Evolutionary conservation across 2,797 vertebrate species (phyloP).

Genomic region (Artibeus lituratus): DNA sequence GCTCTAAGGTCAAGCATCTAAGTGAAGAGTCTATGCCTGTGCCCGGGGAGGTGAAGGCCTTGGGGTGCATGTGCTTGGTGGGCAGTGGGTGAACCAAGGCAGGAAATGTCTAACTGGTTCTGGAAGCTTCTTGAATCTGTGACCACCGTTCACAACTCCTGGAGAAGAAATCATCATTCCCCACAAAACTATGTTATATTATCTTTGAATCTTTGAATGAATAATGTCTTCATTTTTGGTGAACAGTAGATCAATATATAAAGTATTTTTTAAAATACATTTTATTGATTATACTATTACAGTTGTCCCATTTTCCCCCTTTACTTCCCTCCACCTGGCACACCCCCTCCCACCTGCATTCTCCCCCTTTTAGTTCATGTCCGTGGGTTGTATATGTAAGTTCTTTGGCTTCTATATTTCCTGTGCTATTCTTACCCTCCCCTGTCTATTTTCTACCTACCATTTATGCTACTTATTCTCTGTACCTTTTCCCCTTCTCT

Average conservation of each 20-base stretch:
- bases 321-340: too few relatives aligned
- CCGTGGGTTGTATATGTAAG: too few relatives aligned
- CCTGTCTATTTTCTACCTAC: too few relatives aligned
- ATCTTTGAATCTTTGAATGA: not conserved
- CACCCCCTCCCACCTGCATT: too few relatives aligned
- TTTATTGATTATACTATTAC: too few relatives aligned
- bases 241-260: fast-evolving
- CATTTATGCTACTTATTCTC: too few relatives aligned
- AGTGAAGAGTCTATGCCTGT: not conserved
- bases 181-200: not conserved
- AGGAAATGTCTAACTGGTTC: not conserved
- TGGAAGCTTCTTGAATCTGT: not conserved
- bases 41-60: not conserved
- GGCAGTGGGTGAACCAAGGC: not conserved
- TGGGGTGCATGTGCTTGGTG: not conserved
- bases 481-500: too few relatives aligned
- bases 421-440: too few relatives aligned
- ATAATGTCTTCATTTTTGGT: not conserved
- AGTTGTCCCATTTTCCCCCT: too few relatives aligned
- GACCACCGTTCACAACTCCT: not conserved
- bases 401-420: too few relatives aligned
- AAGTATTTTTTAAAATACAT: too few relatives aligned
- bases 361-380: too few relatives aligned
- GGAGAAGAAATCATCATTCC: not conserved
- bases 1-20: fast-evolving